These are phyloP conservation scores for Parthenolecanium corni DNA, from an alignment of 2,888 invertebrate genomes.

Conservation along the genomic window DNA sequence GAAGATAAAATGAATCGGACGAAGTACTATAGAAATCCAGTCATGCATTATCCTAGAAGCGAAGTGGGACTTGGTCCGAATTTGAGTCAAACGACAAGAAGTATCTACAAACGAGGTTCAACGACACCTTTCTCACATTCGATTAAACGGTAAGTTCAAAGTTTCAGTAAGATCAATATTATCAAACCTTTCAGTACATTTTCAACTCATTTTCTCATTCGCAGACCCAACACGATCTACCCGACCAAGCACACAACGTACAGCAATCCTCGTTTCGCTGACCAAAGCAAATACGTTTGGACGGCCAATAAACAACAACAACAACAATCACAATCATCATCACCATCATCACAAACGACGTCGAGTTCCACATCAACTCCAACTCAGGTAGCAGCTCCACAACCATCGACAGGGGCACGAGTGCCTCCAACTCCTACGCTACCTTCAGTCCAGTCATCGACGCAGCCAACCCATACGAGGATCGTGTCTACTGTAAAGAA, in stretches of 20 bases:
- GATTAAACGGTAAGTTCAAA: not conserved
- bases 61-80: not conserved
- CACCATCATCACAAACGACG: not conserved
- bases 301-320: slow-evolving; percentile 19
- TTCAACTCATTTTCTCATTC: too few species aligned
- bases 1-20: slow-evolving; percentile 7
- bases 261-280: slow-evolving; percentile 3
- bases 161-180: too few species aligned
- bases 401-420: not conserved
- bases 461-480: not conserved
- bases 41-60: slow-evolving; percentile 1
- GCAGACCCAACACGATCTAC: too few species aligned
- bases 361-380: not conserved
- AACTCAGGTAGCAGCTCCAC: not conserved
- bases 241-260: not conserved
- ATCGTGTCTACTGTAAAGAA: not conserved
- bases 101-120: slow-evolving; percentile 11
- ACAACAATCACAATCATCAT: too few species aligned
- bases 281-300: slow-evolving; percentile 24
- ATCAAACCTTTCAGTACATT: too few species aligned
- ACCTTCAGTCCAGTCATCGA: too few species aligned
- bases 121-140: slow-evolving; percentile 11
- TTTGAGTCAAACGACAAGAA: slow-evolving; percentile 4
- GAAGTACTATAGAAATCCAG: slow-evolving; percentile 18
- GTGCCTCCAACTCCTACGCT: too few species aligned